Evolutionary conservation across 2,113 vertebrate genomes (phyloP).

Genomic region (Rhagologus leucostigma): DNA sequence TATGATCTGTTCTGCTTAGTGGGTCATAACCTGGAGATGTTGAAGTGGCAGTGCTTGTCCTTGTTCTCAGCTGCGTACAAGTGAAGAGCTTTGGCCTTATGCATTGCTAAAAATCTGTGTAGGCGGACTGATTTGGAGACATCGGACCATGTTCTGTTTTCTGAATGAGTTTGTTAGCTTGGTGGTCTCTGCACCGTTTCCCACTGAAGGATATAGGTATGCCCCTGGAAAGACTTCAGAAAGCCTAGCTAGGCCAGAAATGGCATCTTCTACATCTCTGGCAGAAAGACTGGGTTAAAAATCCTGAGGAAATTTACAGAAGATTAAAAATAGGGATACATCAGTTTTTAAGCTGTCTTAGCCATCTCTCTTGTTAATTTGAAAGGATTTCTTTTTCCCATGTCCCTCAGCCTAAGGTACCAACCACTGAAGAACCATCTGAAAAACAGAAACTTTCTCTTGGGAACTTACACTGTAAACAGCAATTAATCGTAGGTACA

Average conservation of each 20-base stretch:
- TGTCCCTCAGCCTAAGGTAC: fast-evolving
- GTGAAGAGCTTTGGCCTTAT: background rate
- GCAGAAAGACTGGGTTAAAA: background rate
- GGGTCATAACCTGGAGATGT: background rate
- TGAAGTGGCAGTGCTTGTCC: background rate
- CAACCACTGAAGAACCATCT: background rate
- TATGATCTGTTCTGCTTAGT: background rate
- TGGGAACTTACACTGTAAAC: background rate
- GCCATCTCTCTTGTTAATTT: background rate
- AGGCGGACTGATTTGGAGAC: background rate
- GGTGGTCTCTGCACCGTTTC: background rate
- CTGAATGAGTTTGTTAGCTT: background rate
- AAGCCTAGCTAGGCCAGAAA: background rate
- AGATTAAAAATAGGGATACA: background rate
- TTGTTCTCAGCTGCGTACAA: background rate
- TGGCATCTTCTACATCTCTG: background rate
- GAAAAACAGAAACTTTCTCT: background rate
- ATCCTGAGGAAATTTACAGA: background rate
- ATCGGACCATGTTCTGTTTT: background rate
- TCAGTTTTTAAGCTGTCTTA: background rate
- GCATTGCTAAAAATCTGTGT: background rate
- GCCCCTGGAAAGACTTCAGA: background rate
- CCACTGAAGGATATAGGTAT: background rate
- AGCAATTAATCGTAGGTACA: fast-evolving
- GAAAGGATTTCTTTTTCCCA: background rate